phyloP scores from a whole-genome alignment of 2,113 vertebrate genomes.

The Accipiter virgatus region DNA sequence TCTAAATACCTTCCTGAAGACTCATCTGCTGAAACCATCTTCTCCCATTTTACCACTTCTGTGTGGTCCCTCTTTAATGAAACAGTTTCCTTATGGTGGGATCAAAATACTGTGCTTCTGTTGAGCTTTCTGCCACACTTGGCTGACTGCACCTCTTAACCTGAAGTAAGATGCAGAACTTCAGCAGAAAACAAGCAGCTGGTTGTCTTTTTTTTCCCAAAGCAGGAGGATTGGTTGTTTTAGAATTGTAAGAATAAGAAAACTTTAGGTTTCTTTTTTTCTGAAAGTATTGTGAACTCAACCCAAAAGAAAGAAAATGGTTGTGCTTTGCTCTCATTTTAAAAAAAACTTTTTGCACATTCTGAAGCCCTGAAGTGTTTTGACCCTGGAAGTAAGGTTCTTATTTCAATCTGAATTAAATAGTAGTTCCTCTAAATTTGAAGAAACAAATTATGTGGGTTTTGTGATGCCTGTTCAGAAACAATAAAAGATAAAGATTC shows the following conservation, averaged over 20 bases:
- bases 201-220: neutral
- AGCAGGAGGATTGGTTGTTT: neutral
- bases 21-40: neutral
- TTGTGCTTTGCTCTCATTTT: neutral
- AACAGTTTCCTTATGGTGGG: neutral
- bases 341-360: neutral
- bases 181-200: neutral
- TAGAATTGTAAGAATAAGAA: neutral
- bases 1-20: neutral
- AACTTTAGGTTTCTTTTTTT: neutral
- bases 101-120: neutral
- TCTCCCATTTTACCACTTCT: neutral
- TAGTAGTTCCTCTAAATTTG: neutral
- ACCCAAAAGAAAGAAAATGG: neutral
- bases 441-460: neutral
- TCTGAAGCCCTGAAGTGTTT: neutral
- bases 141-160: neutral
- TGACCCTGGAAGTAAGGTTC: neutral
- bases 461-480: neutral
- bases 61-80: neutral
- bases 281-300: neutral
- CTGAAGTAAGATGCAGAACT: neutral
- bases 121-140: neutral
- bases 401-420: neutral
- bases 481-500: neutral